Percentiles rank a stretch among this genome's conserved stretches.
Conservation (phyloP, 2,888 invertebrate species). For the Euspilapteryx auroguttella region DNA sequence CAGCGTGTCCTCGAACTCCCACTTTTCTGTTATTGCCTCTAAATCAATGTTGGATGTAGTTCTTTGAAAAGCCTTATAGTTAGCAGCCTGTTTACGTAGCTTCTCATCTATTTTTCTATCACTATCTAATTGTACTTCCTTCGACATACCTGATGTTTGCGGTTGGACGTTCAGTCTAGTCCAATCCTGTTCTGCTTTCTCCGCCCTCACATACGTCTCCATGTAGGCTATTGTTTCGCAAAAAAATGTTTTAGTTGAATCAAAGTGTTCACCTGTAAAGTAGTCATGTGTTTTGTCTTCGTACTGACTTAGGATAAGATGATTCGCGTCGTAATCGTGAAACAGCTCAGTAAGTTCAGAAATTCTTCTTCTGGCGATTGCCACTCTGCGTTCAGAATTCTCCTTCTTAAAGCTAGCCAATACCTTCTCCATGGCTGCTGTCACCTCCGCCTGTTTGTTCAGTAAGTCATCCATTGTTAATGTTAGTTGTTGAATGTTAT, state of each 20-base stretch:
- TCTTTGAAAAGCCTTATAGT: neutral
- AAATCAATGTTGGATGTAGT: neutral
- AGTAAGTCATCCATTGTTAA: neutral
- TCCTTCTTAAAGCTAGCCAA: neutral
- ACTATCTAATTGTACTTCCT: no score
- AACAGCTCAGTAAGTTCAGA: neutral
- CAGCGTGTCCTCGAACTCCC: conserved; percentile 2
- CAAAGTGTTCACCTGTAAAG: neutral
- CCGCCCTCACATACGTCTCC: neutral
- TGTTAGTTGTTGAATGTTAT: neutral
- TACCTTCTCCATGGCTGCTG: neutral
- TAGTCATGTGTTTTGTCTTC: neutral
- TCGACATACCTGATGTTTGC: neutral
- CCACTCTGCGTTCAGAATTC: neutral
- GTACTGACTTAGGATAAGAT: neutral
- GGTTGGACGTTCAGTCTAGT: neutral
- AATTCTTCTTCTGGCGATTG: neutral
- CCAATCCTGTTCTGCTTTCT: neutral
- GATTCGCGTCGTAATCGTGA: neutral
- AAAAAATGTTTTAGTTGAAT: neutral
- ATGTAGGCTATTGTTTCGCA: neutral
- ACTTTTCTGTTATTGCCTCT: neutral
- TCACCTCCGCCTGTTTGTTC: neutral
- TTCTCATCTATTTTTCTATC: neutral
- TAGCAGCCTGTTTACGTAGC: neutral